Base-by-base conservation (phyloP, 1,140 invertebrate species). In the Rhopalosiphum maidis region DNA sequence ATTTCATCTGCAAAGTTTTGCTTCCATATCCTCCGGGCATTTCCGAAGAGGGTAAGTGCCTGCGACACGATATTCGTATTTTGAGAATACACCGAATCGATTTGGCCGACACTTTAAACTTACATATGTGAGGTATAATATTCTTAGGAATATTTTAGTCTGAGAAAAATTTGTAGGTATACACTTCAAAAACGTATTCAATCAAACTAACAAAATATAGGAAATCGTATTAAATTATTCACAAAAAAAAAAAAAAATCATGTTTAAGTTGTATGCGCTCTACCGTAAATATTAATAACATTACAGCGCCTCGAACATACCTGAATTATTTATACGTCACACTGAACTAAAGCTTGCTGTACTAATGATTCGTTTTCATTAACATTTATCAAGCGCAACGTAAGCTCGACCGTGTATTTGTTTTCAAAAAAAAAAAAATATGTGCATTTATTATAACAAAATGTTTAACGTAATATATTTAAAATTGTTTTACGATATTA, bases 1-100 rank as follows among this genome's bases (percentile, higher is more conserved):
- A 89, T 89, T 89, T 89, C 88, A 55, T 89, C 35, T 77, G 60
- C 60, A 89, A 89, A 89, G 88, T 55, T 89, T 89, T 89, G 23
- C 88, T 89, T 37, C 88, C 48, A 55, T 55, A 55, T 54, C 48
- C 51, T 89, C 51, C 88, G 51, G 51, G 88, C 51, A 54, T 54
- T 55, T 55, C n/a, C 2, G 25, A 86, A 41, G 23, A 85, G 35
- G 48, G 22, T 55, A 89, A 89, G 87, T 89, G 48, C 54, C 88
- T 54, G 51, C 88, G 51, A 41, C 88, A 89, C 48, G 88, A 55
- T 41, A 35, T 89, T 87, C 15, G 48, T 54, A 54, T 15, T 54
- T 54, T 35, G 51, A 25, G 22, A 55, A 37, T 37, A 11, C 51
- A 11, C 22, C 35, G 51, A 89, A 88, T 54, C 48, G 48, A 54